Base-by-base conservation (phyloP, 2,113 vertebrate genomes). In the Brachyistius frenatus region DNA sequence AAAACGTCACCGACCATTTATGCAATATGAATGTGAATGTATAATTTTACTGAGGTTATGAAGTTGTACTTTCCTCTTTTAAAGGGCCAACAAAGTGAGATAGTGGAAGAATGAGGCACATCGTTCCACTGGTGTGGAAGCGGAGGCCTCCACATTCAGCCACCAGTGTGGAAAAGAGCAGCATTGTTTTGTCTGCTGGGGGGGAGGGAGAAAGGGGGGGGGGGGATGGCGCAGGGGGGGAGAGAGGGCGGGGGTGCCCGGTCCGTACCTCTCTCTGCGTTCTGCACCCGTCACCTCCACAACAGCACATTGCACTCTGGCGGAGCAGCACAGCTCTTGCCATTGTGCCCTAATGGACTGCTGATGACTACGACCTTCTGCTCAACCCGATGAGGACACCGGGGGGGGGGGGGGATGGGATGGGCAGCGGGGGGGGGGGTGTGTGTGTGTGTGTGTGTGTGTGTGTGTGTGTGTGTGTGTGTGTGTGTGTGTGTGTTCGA, bases 281-380 rank as follows among this genome's bases (percentile, higher is more conserved):
- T 74, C 49, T 31, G 53, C 50, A 80, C 67, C 47, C 15, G 9
- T 14, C 72, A 54, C 65, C 64, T 78, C 61, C 65, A 15, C 14
- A 68, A 78, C 75, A 78, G 81, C 72, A 70, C 74, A 84, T 84
- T 76, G 78, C 83, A 81, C 81, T 90, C 74, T 68, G 70, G 72
- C 10, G 11, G 69, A 84, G 76, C 68, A 56, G 76, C 80, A 88
- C 78, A 80, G 80, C 85, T 89, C 85, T 77, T 73, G 57, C 69
- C 65, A 84, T 88, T 91, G 85, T 91, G 88, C 78, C 82, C 73
- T 90, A 91, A 94, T 89, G 89, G 87, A 85, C 83, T 66, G 80
- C 89, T 93, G 92, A 93, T 91, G 91, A 84, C 86, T 69, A 49
- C 81, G 90, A 94, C 94, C 93, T 94, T 93, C 89, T 91, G 81